These are phyloP conservation scores for Hybognathus amarus DNA, from an alignment of 2,797 vertebrate species.

Conservation along the genomic window DNA sequence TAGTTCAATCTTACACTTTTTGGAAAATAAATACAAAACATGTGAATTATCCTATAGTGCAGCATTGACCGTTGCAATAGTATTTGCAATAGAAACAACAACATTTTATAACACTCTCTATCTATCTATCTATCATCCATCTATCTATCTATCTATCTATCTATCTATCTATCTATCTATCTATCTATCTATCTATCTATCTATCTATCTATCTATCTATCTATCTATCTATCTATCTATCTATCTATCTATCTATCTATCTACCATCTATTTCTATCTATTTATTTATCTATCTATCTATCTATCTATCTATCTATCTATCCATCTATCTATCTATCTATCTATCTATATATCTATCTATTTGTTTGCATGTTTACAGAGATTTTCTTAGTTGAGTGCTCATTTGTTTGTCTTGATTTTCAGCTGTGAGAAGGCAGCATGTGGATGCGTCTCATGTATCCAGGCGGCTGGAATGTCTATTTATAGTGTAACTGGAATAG, in stretches of 20 bases:
- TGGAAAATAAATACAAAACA: not conserved
- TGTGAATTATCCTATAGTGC: too few relatives aligned
- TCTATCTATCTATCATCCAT: too few relatives aligned
- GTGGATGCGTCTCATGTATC: conserved; percentile 55
- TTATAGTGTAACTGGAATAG: conserved; percentile 62
- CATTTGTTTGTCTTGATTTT: conserved; percentile 7
- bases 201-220: too few relatives aligned
- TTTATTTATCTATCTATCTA: too few relatives aligned
- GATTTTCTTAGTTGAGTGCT: not conserved
- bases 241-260: too few relatives aligned
- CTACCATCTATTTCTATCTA: too few relatives aligned
- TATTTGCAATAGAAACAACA: not conserved
- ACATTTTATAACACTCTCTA: too few relatives aligned
- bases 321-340: not conserved
- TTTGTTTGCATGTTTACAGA: not conserved
- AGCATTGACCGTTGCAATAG: not conserved
- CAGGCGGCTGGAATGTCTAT: conserved; percentile 58
- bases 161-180: too few relatives aligned
- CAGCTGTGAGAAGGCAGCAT: conserved; percentile 3
- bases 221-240: too few relatives aligned
- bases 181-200: too few relatives aligned
- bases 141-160: not conserved
- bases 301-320: not conserved
- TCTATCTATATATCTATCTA: not conserved
- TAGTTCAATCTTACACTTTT: not conserved